Percentiles rank a stretch among this genome's conserved stretches.
These are phyloP conservation scores for Desmophyllum pertusum DNA, from an alignment of 92 coral and sea anemone species.

Conservation along the genomic window DNA sequence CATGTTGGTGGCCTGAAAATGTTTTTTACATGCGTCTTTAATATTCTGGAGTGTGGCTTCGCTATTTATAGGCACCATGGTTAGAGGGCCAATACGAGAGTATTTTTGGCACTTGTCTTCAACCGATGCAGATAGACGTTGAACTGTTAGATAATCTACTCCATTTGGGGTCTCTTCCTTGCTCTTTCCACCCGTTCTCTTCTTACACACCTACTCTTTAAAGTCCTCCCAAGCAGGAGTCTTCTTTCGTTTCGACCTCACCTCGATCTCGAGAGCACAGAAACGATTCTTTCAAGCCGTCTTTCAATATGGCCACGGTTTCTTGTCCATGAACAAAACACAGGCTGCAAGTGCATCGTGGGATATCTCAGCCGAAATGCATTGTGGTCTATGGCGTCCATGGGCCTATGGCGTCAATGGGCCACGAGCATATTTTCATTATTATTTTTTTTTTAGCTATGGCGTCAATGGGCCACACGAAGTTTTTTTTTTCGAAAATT, in stretches of 20 bases:
- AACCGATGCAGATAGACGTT: not conserved
- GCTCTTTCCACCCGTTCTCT: constrained; percentile 51
- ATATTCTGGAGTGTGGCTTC: constrained; percentile 62
- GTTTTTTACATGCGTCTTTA: constrained; percentile 62
- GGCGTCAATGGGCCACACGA: no score
- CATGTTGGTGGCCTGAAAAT: constrained; percentile 63
- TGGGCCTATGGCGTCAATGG: no score
- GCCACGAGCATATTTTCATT: no score
- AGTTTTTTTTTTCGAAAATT: no score
- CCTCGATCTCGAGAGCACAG: no score
- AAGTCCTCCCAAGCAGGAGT: constrained; percentile 46
- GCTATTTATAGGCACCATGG: constrained; percentile 60
- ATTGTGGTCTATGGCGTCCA: no score
- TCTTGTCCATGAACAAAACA: no score
- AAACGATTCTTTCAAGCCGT: no score
- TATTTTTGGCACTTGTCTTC: constrained; percentile 60
- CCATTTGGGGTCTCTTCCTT: constrained; percentile 36
- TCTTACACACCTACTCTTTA: constrained; percentile 46
- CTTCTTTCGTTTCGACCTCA: constrained; percentile 34
- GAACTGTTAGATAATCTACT: constrained; percentile 43
- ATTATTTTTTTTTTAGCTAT: no score
- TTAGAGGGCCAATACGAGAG: constrained; percentile 69
- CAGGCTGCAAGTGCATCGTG: no score
- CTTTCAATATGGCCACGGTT: no score
- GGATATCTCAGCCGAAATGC: no score